A percentile compares a stretch with the other conserved stretches of the same genome.
These are phyloP conservation scores for Labia minor DNA, from an alignment of 2,888 invertebrate genomes.

Conservation along the genomic window DNA sequence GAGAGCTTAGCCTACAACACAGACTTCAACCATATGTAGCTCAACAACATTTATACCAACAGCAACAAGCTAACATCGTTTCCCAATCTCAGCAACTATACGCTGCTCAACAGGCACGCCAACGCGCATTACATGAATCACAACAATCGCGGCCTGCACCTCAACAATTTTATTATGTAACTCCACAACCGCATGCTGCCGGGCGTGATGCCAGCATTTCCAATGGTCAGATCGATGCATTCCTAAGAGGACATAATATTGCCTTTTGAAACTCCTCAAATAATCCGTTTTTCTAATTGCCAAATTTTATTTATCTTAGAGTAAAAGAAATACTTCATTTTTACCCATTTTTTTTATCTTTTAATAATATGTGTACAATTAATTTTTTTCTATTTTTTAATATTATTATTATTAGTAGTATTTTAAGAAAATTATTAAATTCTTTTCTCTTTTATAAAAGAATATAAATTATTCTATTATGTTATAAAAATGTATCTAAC, in stretches of 20 bases:
- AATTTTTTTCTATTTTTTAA: background rate
- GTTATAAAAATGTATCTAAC: no score
- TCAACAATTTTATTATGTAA: slow-evolving; percentile 21
- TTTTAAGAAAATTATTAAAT: slow-evolving; percentile 14
- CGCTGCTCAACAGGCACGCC: slow-evolving; percentile 30
- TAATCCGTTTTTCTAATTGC: background rate
- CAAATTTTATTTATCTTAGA: background rate
- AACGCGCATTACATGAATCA: slow-evolving; percentile 33
- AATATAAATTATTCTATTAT: background rate
- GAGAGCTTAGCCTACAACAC: slow-evolving; percentile 60
- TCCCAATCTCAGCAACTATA: slow-evolving; percentile 34
- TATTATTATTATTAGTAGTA: background rate
- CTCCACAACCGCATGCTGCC: slow-evolving; percentile 30
- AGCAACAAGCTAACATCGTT: slow-evolving; percentile 18
- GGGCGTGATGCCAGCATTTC: slow-evolving; percentile 36
- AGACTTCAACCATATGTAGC: slow-evolving; percentile 64
- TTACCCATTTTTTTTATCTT: background rate
- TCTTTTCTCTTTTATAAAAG: no score
- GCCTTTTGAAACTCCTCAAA: slow-evolving; percentile 28
- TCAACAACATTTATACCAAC: slow-evolving; percentile 36
- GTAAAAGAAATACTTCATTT: background rate
- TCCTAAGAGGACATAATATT: slow-evolving; percentile 50
- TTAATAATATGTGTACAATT: background rate
- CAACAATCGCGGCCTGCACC: slow-evolving; percentile 42
- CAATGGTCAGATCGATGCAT: slow-evolving; percentile 67